These are phyloP conservation scores for Ophthalmolycus amberensis DNA, from an alignment of 2,113 vertebrate genomes.

Conservation along the genomic window DNA sequence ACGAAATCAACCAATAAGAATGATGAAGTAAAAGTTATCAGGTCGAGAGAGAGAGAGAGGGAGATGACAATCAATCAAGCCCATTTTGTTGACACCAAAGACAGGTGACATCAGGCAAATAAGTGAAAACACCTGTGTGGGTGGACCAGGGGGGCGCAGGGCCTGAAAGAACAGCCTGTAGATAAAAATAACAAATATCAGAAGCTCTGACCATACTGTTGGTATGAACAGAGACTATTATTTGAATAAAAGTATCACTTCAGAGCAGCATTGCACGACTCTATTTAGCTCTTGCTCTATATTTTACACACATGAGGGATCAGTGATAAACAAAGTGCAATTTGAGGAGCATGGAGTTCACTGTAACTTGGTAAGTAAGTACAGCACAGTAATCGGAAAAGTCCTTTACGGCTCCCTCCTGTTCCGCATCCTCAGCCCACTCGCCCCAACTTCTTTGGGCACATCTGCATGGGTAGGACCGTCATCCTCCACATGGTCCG, in stretches of 20 bases:
- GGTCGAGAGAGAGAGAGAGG: too few relatives aligned
- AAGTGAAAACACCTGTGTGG: slow-evolving; percentile 9
- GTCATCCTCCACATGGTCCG: slow-evolving; percentile 40
- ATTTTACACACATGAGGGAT: slow-evolving; percentile 9
- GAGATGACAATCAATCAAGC: background rate
- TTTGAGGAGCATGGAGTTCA: background rate
- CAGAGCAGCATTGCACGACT: background rate
- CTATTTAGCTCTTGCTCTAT: background rate
- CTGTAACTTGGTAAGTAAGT: background rate
- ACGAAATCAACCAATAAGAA: background rate
- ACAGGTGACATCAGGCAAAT: background rate
- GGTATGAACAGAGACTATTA: background rate
- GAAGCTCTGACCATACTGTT: background rate
- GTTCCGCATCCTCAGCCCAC: slow-evolving; percentile 79
- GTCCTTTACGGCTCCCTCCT: slow-evolving; percentile 69
- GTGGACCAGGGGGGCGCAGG: background rate
- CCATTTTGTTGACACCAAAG: slow-evolving; percentile 10
- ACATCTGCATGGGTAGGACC: slow-evolving; percentile 22
- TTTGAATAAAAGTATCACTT: background rate
- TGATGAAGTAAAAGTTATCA: background rate
- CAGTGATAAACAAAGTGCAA: background rate
- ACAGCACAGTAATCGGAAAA: background rate
- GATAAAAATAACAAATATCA: background rate
- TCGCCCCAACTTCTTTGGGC: slow-evolving; percentile 49
- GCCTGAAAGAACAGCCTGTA: background rate